Conservation (phyloP, 2,888 invertebrate genomes). For the Chrysolina americana region DNA sequence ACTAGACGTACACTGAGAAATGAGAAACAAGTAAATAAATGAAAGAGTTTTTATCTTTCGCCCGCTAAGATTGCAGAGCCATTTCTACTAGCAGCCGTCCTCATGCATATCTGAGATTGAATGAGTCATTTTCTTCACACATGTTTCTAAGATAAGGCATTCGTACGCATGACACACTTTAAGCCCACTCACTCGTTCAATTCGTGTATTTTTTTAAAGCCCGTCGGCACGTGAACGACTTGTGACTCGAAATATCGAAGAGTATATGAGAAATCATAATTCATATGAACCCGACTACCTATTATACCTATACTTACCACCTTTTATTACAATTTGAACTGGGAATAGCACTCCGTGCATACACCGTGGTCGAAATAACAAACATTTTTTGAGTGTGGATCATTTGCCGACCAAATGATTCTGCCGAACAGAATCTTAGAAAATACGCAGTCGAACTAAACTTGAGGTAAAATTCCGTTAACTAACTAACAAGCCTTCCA, state of each 20-base stretch:
- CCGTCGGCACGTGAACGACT: conserved; percentile 16
- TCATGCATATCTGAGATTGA: conserved; percentile 39
- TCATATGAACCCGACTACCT: neutral
- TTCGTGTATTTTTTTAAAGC: conserved; percentile 3
- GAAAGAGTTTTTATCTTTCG: conserved; percentile 16
- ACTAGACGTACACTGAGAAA: conserved; percentile 26
- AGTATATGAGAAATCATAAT: neutral
- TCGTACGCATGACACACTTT: conserved; percentile 45
- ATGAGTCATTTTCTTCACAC: conserved; percentile 44
- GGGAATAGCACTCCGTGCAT: neutral
- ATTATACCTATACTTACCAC: too few relatives aligned
- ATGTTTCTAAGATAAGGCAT: conserved; percentile 40
- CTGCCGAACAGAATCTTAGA: too few relatives aligned
- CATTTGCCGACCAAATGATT: too few relatives aligned
- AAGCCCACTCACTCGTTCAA: conserved; percentile 13
- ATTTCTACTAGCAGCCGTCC: conserved; percentile 21
- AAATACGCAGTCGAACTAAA: too few relatives aligned
- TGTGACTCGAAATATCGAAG: conserved; percentile 2
- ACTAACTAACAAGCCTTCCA: too few relatives aligned
- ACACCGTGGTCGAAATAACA: too few relatives aligned
- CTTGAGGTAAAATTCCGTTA: too few relatives aligned
- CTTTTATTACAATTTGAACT: neutral
- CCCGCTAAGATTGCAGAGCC: conserved; percentile 15
- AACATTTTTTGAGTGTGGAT: too few relatives aligned
- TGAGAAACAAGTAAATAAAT: conserved; percentile 23